Evolutionary conservation across 2,888 invertebrate species (phyloP).

Genomic region (Biston stratarius): DNA sequence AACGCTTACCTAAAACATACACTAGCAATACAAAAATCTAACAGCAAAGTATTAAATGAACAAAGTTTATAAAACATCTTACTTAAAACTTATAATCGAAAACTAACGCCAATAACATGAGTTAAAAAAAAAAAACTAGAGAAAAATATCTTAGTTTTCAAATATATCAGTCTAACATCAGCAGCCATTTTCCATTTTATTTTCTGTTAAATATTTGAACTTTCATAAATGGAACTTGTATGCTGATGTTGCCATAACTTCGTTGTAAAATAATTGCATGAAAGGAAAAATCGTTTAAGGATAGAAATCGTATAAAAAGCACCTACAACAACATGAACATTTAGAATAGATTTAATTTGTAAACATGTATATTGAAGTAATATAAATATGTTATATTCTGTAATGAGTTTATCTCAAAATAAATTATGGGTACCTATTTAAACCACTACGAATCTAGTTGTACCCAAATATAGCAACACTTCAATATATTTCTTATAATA

Average conservation of each 20-base stretch:
- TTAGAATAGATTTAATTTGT: constrained; percentile 53
- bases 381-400: constrained; percentile 35
- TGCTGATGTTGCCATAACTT: constrained; percentile 63
- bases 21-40: constrained; percentile 39
- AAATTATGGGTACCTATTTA: constrained; percentile 13
- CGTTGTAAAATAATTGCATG: constrained; percentile 49
- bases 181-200: constrained; percentile 58
- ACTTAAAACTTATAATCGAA: constrained; percentile 18
- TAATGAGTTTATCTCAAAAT: constrained; percentile 35
- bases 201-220: constrained; percentile 19
- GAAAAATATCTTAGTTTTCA: constrained; percentile 36
- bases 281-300: constrained; percentile 35
- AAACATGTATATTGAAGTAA: constrained; percentile 46
- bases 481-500: constrained; percentile 26
- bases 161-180: constrained; percentile 68
- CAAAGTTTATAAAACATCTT: constrained; percentile 32
- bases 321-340: constrained; percentile 49
- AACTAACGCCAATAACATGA: constrained; percentile 35
- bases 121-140: constrained; percentile 49
- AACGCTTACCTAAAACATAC: constrained; percentile 17
- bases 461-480: constrained; percentile 27
- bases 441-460: constrained; percentile 16
- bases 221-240: constrained; percentile 56
- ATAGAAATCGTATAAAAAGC: constrained; percentile 55
- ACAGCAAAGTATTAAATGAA: constrained; percentile 42